Percentiles rank a stretch among this genome's conserved stretches.
Evolutionary conservation across 2,797 vertebrate genomes (phyloP).

Genomic region (Limnodromus scolopaceus): DNA sequence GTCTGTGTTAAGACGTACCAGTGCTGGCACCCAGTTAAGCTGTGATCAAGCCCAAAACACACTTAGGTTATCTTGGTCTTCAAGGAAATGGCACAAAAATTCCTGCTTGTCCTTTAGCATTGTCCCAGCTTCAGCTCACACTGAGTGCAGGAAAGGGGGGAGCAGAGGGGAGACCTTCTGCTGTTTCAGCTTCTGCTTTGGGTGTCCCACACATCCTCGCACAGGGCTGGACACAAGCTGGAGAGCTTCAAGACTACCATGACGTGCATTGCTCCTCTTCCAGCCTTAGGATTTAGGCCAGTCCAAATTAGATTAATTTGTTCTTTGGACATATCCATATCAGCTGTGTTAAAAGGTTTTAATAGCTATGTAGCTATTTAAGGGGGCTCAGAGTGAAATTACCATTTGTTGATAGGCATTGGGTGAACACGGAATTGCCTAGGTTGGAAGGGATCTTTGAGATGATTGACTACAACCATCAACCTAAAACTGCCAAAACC

Average conservation of each 20-base stretch:
- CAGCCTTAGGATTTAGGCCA: background rate
- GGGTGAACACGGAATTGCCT: background rate
- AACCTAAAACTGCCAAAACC: background rate
- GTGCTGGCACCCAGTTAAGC: background rate
- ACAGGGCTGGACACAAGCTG: background rate
- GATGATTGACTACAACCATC: background rate
- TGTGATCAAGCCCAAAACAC: background rate
- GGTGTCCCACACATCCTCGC: background rate
- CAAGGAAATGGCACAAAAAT: background rate
- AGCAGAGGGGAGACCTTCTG: background rate
- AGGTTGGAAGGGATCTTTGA: background rate
- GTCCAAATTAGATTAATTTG: background rate
- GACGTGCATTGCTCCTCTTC: background rate
- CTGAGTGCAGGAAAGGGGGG: background rate
- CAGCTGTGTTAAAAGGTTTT: background rate
- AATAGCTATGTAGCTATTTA: background rate
- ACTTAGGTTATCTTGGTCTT: background rate
- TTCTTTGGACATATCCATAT: background rate
- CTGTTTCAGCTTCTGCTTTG: background rate
- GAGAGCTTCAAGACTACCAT: background rate
- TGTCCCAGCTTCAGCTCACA: background rate
- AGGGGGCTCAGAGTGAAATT: background rate
- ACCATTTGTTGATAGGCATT: background rate
- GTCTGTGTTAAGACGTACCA: background rate
- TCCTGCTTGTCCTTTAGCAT: background rate